These are phyloP conservation scores for Planiliza haematocheilus DNA, from an alignment of 2,113 vertebrate genomes.

Conservation along the genomic window DNA sequence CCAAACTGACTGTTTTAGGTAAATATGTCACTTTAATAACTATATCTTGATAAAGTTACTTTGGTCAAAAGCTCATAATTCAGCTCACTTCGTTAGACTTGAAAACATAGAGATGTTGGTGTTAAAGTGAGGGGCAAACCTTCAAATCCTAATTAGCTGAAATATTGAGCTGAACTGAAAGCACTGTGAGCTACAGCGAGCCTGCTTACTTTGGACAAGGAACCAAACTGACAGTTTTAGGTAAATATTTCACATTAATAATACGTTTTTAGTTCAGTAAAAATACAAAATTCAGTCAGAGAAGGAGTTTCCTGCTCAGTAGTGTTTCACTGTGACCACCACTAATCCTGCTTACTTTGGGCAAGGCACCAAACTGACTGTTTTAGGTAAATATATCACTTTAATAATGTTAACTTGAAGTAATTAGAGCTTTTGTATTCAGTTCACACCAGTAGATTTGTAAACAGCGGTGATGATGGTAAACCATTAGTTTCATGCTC, in stretches of 20 bases:
- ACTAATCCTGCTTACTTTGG: background rate
- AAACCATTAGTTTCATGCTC: background rate
- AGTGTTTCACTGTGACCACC: background rate
- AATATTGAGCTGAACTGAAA: slow-evolving; percentile 39
- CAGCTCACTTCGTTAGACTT: background rate
- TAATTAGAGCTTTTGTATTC: slow-evolving; percentile 56
- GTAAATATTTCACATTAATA: slow-evolving; percentile 39
- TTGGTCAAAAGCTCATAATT: no score
- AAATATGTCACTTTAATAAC: no score
- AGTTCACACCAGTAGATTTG: background rate
- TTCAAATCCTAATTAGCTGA: no score
- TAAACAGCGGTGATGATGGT: background rate
- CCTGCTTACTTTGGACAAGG: no score
- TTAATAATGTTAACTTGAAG: background rate
- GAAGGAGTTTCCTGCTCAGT: background rate
- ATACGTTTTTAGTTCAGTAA: fast-evolving
- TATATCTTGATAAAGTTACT: no score
- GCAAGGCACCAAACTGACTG: background rate
- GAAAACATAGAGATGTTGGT: background rate
- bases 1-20: no score
- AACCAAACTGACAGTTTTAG: no score
- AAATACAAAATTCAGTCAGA: background rate
- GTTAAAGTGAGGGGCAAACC: background rate
- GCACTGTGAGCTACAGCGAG: no score
- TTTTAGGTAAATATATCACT: background rate